Conservation (phyloP, 30 jellyfish, hydroid and myxozoan genomes). For the Aurelia sp. region DNA sequence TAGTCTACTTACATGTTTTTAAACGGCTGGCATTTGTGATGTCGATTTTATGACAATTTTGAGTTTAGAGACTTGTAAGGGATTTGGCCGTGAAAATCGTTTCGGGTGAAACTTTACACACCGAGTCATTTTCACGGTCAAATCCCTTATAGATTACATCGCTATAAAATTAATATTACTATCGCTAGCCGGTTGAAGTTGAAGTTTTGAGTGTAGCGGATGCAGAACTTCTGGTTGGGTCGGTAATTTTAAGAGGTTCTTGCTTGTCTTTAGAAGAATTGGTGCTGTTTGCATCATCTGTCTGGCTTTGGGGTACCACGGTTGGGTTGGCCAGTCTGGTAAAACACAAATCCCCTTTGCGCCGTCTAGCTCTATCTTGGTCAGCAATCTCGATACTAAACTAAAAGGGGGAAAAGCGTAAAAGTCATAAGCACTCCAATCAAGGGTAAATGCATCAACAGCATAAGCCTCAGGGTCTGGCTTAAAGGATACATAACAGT, state of each 20-base stretch:
- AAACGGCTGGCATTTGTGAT: too few relatives aligned
- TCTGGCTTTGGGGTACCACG: conserved; percentile 32
- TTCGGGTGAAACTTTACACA: too few relatives aligned
- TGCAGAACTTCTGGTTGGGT: neutral
- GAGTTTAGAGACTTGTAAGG: too few relatives aligned
- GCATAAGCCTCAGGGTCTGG: neutral
- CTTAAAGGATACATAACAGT: neutral
- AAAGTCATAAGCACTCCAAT: too few relatives aligned
- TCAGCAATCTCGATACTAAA: neutral
- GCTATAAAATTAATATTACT: too few relatives aligned
- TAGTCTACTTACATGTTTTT: too few relatives aligned
- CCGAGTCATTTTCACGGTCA: too few relatives aligned
- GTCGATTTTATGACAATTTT: too few relatives aligned
- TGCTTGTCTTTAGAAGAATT: neutral
- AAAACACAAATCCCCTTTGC: neutral
- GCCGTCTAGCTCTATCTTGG: neutral
- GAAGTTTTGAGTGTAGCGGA: too few relatives aligned
- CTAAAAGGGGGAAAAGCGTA: conserved; percentile 6
- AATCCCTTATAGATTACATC: too few relatives aligned
- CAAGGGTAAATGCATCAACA: neutral
- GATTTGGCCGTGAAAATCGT: too few relatives aligned
- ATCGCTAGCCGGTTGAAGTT: too few relatives aligned
- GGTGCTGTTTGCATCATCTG: conserved; percentile 6
- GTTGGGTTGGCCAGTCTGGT: conserved; percentile 33
- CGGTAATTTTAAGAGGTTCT: neutral